Evolutionary conservation across 2,888 invertebrate species (phyloP), one percentile per base, ranked within the genome.

Genomic region (Melangyna quadrimaculata): DNA sequence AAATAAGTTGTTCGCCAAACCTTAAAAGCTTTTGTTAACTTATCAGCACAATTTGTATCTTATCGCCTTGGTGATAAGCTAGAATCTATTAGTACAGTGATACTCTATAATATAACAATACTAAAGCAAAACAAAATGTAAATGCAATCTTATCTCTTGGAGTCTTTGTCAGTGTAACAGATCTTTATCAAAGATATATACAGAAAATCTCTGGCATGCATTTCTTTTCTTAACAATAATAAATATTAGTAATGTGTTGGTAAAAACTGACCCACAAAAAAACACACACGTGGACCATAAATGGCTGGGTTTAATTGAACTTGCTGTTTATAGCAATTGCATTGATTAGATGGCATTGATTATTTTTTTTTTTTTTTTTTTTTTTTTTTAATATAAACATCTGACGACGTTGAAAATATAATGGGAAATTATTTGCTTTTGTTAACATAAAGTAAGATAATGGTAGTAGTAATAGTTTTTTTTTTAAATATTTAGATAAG

Each of bases 61-160:
- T 79, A 79, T 79, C 79, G 1, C 8, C 22, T 57, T 59, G 12
- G 2, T 32, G 65, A 78, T 78, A 70, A 65, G 35, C 29, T 65
- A 9, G 4, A 37, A 59, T 59, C 57, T 22, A 37, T 8, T 8
- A 51, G 17, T 61, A 51, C 53, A 63, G 10, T 57, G 24, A 35
- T 32, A 27, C 32, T 22, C 14, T 37, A 5, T 27, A n/a, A 24
- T 35, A 14, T 10, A 45, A 14, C 17, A 45, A 10, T 7, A 14
- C 29, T 19, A 27, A 45, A 45, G 6, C 17, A 10, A 48, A n/a
- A n/a, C n/a, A n/a, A n/a, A n/a, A 59, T 48, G 6, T 17, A 24
- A 78, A 8, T 70, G 63, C 53, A 71, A 57, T 78, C 63, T 72
- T 55, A 61, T 53, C 71, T 72, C 29, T 24, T 14, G 14, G 9